A percentile compares a stretch with the other conserved stretches of the same genome.
These are phyloP conservation scores for Augochlora pura DNA, from an alignment of 1,140 invertebrate genomes.

Conservation along the genomic window DNA sequence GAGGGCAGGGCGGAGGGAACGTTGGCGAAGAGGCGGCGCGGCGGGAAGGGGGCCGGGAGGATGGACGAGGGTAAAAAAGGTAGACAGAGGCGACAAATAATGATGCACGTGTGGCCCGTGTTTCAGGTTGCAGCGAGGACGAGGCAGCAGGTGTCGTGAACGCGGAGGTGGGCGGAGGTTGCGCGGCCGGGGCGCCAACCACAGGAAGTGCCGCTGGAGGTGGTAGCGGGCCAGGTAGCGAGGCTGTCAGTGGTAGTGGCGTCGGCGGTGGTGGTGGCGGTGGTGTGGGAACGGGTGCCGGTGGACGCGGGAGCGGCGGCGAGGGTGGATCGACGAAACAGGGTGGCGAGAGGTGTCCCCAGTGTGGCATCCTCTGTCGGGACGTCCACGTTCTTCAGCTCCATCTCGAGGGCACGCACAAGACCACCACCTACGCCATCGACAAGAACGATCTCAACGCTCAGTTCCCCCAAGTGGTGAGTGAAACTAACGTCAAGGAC, in stretches of 20 bases:
- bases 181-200: conserved; percentile 72
- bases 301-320: conserved; percentile 44
- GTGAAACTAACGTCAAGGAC: conserved; percentile 66
- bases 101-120: conserved; percentile 54
- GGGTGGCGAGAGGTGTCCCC: conserved; percentile 74
- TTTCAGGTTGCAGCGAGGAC: conserved; percentile 78
- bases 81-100: conserved; percentile 39
- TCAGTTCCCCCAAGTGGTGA: conserved; percentile 80
- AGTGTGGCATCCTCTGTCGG: conserved; percentile 76
- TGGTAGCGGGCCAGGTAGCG: conserved; percentile 58
- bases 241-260: conserved; percentile 36
- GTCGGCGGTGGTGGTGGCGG: conserved; percentile 34
- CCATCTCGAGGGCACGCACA: conserved; percentile 77
- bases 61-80: neutral
- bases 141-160: conserved; percentile 75
- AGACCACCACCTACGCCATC: conserved; percentile 72
- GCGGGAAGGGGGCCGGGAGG: neutral
- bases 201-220: conserved; percentile 59
- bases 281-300: conserved; percentile 50
- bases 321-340: conserved; percentile 64
- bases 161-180: conserved; percentile 75
- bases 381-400: conserved; percentile 76
- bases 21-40: neutral
- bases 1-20: no score
- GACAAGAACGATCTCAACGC: conserved; percentile 78